Evolutionary conservation across 1,140 invertebrate genomes (phyloP), one percentile per base, ranked within the genome.

Genomic region (Euschistus heros): DNA sequence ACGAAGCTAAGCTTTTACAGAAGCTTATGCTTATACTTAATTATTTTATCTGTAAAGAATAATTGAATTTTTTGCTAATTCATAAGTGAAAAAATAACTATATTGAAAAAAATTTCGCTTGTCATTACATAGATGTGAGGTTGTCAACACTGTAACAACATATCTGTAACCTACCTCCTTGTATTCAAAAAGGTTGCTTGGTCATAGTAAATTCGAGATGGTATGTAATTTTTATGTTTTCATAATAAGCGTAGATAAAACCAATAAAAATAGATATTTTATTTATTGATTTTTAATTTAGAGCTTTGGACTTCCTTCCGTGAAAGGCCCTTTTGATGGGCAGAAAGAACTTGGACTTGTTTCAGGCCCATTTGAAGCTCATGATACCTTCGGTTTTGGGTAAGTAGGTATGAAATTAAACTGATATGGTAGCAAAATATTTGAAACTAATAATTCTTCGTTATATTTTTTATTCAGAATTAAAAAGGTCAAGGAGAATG

Each of bases 351-450:
- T 52, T n/a, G 55, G 46, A n/a, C 57, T 57, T 42, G 18, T 50
- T 61, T 65, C 69, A 66, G 65, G 68, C 63, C 68, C 64, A 68
- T 66, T 54, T 55, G 63, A 50, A n/a, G 63, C 55, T 55, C 63
- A 64, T 42, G 63, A 64, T 27, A 55, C 47, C 18, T 42, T 64
- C 30, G 37, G 63, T 37, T 64, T 64, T 64, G 63, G 63, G 63
- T 64, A 42, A 64, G 63, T 27, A 6, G 18, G 5, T 5, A 54
- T 1, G 18, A 7, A 15, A 5, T 14, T 14, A 8, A 62, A 62
- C 15, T 46, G 13, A 42, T 18, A 24, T 46, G 18, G 20, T 20
- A 6, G 17, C 17, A 5, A 57, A 24, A 57, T 24, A 8, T 57
- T 4, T 4, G 2, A 37, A 10, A 37, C 7, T 13, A 37, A 6